A percentile compares a stretch with the other conserved stretches of the same genome.
These are phyloP conservation scores for Sinopyrophorus schimmeli DNA, from an alignment of 2,888 invertebrate genomes.

Conservation along the genomic window DNA sequence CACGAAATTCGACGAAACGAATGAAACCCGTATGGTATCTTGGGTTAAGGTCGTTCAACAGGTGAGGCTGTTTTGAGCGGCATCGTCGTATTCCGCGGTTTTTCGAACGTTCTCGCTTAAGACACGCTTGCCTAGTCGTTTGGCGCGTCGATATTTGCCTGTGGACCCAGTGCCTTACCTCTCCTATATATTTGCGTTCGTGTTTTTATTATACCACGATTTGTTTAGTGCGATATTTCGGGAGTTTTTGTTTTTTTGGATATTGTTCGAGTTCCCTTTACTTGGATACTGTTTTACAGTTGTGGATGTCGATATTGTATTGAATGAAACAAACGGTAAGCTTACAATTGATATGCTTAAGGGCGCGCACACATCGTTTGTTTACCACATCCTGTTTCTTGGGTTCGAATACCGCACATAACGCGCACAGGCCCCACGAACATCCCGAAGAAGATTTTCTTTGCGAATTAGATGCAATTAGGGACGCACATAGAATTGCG, in stretches of 20 bases:
- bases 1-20: slow-evolving; percentile 1
- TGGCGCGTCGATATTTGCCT: slow-evolving; percentile 46
- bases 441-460: no score
- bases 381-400: no score
- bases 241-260: slow-evolving; percentile 14
- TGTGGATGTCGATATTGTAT: slow-evolving; percentile 1
- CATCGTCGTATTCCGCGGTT: slow-evolving; percentile 43
- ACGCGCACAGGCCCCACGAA: no score
- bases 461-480: no score
- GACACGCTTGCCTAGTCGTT: slow-evolving; percentile 43
- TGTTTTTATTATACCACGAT: slow-evolving; percentile 34
- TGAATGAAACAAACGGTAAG: slow-evolving; percentile 26
- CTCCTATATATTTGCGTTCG: slow-evolving; percentile 40
- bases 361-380: no score
- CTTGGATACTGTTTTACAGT: slow-evolving; percentile 13
- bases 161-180: slow-evolving; percentile 43
- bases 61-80: slow-evolving; percentile 41
- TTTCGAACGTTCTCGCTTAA: slow-evolving; percentile 42
- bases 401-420: no score
- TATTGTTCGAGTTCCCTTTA: slow-evolving; percentile 21
- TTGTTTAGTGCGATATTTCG: slow-evolving; percentile 29
- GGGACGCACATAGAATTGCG: no score
- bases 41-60: slow-evolving; percentile 37
- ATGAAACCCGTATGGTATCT: slow-evolving; percentile 14
- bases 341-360: no score